Evolutionary conservation across 2,888 invertebrate genomes (phyloP), one percentile per base, ranked within the genome.

Genomic region (Pseudococcus viburni): DNA sequence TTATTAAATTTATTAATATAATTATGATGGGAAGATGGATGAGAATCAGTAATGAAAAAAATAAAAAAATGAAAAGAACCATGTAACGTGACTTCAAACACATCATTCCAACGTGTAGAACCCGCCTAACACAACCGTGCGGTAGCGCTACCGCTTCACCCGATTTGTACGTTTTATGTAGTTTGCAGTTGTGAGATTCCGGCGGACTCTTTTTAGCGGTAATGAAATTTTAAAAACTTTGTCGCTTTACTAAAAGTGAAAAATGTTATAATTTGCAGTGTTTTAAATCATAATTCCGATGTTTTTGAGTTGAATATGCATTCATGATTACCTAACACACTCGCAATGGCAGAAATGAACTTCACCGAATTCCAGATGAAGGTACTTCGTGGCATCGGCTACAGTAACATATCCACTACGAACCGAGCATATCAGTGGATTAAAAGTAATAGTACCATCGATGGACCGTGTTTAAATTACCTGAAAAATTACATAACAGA

Each of bases 371-470:
- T 83, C 46, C 80, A 83, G 17, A 83, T 83, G 80, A 83, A 83
- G 46, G 80, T 83, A 19, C 80, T 83, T 46, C 80, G 46, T 19
- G 80, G 80, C 7, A 83, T 83, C 12, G 80, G 80, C 12, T 83
- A 83, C 19, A 83, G 19, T 22, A 83, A 83, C 22, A 46, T 83
- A 19, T 83, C 80, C 6, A 83, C 80, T 8, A 83, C 80, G 80
- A 83, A 83, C 12, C n/a, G 80, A 83, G 80, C 80, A 46, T 83
- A 83, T 83, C 80, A 83, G 12, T 83, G 80, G 80, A 83, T 83
- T 19, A 83, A 83, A 83, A 83, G 26, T 19, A 83, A 83, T 17
- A 83, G 80, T 46, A 42, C n/a, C 5, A 83, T 83, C 26, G 80
- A 83, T 15, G 46, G 46, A 42, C 80, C 80, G 46, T 83, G 80